These are phyloP conservation scores for Pampusana beccarii DNA, from an alignment of 2,113 vertebrate species.

Conservation along the genomic window DNA sequence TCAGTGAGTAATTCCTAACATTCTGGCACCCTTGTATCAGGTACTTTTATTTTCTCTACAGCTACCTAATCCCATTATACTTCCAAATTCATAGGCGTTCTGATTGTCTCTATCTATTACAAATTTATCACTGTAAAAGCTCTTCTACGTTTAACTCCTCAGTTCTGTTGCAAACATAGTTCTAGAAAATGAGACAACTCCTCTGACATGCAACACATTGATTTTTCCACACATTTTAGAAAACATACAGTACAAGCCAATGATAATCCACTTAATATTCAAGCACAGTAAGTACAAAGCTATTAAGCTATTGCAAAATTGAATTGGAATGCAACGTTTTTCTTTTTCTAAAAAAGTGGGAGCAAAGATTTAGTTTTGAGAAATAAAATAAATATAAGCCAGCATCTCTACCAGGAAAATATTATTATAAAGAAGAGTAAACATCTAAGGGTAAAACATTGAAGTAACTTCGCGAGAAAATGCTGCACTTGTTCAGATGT, in stretches of 20 bases:
- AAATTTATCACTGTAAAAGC: background rate
- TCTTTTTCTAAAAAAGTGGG: background rate
- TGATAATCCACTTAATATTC: background rate
- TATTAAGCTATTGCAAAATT: background rate
- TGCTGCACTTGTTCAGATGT: background rate
- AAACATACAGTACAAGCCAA: background rate
- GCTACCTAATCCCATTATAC: background rate
- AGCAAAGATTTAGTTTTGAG: background rate
- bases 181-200: background rate
- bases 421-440: background rate
- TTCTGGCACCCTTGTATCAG: background rate
- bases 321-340: background rate
- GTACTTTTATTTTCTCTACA: background rate
- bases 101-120: background rate
- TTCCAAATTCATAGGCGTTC: background rate
- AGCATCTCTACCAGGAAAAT: background rate
- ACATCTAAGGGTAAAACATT: background rate
- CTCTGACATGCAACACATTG: rapidly evolving
- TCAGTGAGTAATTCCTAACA: background rate
- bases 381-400: background rate
- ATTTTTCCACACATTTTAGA: background rate
- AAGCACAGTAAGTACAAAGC: background rate
- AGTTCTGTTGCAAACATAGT: background rate
- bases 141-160: background rate
- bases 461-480: background rate